Evolutionary conservation across 2,113 vertebrate species (phyloP), one percentile per base, ranked within the genome.

Genomic region (Cyprinodon variegatus): DNA sequence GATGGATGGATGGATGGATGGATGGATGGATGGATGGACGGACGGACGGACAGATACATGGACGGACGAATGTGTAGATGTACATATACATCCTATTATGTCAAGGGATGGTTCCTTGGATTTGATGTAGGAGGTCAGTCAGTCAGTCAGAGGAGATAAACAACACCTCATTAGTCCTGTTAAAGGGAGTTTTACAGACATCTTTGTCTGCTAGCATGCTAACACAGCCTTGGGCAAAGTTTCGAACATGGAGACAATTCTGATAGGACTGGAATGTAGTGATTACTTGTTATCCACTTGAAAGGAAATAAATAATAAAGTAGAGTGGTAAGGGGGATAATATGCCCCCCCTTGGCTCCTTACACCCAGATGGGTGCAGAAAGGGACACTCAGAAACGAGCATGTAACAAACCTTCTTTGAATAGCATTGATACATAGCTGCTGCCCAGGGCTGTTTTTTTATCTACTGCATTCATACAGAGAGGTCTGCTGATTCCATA

Each of bases 161-260:
- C 81, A 89, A 81, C 82, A 89, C 84, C 88, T 90, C 88, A 92
- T 92, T 91, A 92, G 70, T 61, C 79, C 20, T 61, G 72, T 71
- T 64, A 62, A 78, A 75, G 61, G 68, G 69, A 72, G 78, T 64
- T 77, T 77, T 12, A 39, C 40, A 61, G 86, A 79, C 73, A 14
- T 65, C 72, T 50, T 66, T 88, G 89, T 89, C 85, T 84, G 68
- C 72, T 78, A 81, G 77, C 83, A 86, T 79, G 78, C 87, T 83
- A 89, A 73, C 70, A 37, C 43, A 64, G 91, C 90, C 92, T 68
- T 8, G 66, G 85, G 90, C 87, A 71, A 83, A 7, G 71, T 78
- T 76, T 61, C 59, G 4, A 57, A 86, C 78, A 73, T 79, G 68
- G 63, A 72, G 82, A 90, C 78, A 88, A 76, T 68, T 63, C 81